Conservation (phyloP, 2,888 invertebrate species). For the Tiphia femorata region DNA sequence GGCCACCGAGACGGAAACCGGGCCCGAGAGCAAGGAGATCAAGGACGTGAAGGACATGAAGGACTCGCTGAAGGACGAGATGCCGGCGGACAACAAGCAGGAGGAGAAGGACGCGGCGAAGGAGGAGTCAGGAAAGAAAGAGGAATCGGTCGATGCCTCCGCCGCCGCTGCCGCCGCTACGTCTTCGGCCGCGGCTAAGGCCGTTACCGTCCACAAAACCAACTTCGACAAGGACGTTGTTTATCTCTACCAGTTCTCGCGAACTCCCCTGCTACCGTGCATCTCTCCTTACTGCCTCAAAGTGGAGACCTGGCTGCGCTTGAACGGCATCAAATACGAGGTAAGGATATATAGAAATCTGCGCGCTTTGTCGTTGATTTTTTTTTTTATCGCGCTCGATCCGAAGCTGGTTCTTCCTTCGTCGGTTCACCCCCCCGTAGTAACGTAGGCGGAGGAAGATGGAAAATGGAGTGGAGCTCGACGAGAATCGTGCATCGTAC, state of each 20-base stretch:
- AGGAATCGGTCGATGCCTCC: constrained; percentile 68
- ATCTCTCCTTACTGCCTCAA: constrained; percentile 94
- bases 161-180: constrained; percentile 69
- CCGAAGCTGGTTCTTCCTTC: not conserved
- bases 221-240: constrained; percentile 94
- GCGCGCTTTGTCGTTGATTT: not conserved
- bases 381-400: not conserved
- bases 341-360: too few species aligned
- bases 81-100: constrained; percentile 63
- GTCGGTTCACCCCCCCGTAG: not conserved
- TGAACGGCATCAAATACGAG: constrained; percentile 94
- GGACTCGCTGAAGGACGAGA: constrained; percentile 70
- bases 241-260: constrained; percentile 93
- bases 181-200: constrained; percentile 77
- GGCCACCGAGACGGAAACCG: constrained; percentile 81
- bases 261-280: constrained; percentile 90
- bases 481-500: too few species aligned
- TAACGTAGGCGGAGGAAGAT: not conserved
- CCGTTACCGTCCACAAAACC: constrained; percentile 84
- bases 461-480: too few species aligned
- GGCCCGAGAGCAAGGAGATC: constrained; percentile 74
- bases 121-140: constrained; percentile 66
- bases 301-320: constrained; percentile 95
- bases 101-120: constrained; percentile 64
- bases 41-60: constrained; percentile 73